phyloP scores from a whole-genome alignment of 2,888 invertebrate genomes.

The Caenorhabditis afra region DNA sequence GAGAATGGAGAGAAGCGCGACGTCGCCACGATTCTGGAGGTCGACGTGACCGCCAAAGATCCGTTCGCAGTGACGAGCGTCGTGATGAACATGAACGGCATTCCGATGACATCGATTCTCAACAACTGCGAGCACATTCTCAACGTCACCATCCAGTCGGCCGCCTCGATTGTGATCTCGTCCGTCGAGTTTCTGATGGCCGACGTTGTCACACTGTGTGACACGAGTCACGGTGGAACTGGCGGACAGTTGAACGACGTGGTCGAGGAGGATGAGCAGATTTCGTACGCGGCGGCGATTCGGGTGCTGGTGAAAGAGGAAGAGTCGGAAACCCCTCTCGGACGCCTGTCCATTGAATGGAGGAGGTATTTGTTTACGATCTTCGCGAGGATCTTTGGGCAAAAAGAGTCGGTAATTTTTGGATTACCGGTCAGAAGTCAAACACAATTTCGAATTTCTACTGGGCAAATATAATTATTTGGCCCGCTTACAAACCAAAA shows the following conservation, averaged over 20 bases:
- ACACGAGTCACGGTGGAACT: conserved; percentile 29
- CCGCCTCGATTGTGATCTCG: conserved; percentile 59
- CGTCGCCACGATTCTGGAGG: conserved; percentile 38
- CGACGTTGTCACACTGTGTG: conserved; percentile 36
- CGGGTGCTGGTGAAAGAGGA: conserved; percentile 52
- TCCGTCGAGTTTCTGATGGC: conserved; percentile 68
- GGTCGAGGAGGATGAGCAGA: conserved; percentile 54
- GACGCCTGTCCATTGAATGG: conserved; percentile 68
- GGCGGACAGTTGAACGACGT: conserved; percentile 49
- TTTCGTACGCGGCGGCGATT: conserved; percentile 59
- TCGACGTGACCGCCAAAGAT: conserved; percentile 60
- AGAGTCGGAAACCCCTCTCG: conserved; percentile 65
- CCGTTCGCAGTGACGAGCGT: conserved; percentile 62
- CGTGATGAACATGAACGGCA: conserved; percentile 66
- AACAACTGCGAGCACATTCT: conserved; percentile 68
- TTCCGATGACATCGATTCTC: conserved; percentile 65
- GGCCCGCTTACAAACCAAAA: no score
- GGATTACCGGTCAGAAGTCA: neutral
- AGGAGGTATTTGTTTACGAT: no score
- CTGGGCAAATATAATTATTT: conserved; percentile 3
- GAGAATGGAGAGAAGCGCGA: neutral
- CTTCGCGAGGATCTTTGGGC: neutral
- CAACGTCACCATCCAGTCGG: conserved; percentile 60
- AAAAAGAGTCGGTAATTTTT: neutral
- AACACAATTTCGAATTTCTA: no score